These are phyloP conservation scores for Scaptomyza montana DNA, from an alignment of 1,140 invertebrate genomes.

Conservation along the genomic window DNA sequence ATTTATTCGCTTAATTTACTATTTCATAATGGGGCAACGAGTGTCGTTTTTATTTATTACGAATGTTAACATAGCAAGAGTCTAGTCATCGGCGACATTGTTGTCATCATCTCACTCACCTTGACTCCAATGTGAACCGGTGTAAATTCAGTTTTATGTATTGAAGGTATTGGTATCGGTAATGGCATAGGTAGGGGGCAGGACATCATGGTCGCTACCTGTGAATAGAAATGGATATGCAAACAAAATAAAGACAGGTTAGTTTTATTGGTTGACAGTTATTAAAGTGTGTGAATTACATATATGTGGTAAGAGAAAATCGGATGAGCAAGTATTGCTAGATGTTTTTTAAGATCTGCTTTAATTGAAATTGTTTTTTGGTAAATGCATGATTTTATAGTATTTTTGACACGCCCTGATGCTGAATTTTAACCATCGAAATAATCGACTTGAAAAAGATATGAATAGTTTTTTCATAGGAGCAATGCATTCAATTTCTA, in stretches of 20 bases:
- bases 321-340: too few relatives aligned
- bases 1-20: constrained; percentile 73
- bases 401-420: too few relatives aligned
- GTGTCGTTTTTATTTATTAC: background rate
- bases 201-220: constrained; percentile 88
- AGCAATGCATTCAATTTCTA: too few relatives aligned
- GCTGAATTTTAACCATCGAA: too few relatives aligned
- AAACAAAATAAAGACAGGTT: constrained; percentile 49
- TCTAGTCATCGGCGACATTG: background rate
- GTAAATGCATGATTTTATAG: too few relatives aligned
- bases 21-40: constrained; percentile 59
- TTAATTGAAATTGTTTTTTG: too few relatives aligned
- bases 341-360: too few relatives aligned
- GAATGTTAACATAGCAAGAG: background rate
- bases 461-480: too few relatives aligned
- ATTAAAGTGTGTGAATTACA: background rate
- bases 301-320: background rate
- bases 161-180: constrained; percentile 85
- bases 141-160: constrained; percentile 85
- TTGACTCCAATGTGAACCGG: constrained; percentile 86
- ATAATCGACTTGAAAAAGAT: too few relatives aligned
- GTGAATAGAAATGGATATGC: constrained; percentile 61
- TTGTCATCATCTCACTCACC: constrained; percentile 79
- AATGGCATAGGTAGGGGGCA: constrained; percentile 87
- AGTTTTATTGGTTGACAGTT: constrained; percentile 39